phyloP scores from a whole-genome alignment of 2,888 invertebrate genomes.

The Tanaodytes sp. region DNA sequence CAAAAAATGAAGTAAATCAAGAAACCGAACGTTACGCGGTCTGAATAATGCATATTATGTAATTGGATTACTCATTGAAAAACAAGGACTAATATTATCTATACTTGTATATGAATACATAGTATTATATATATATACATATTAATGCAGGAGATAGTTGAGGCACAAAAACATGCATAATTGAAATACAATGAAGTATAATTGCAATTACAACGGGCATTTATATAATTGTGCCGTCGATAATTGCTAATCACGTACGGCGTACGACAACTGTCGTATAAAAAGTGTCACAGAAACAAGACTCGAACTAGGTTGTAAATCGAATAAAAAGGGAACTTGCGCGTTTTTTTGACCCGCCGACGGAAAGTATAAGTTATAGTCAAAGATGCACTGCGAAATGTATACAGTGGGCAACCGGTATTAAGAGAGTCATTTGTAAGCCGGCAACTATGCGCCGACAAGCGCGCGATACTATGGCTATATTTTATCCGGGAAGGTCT shows the following conservation, averaged over 20 bases:
- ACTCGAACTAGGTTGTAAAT: constrained; percentile 32
- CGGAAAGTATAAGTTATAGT: constrained; percentile 67
- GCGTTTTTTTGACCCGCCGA: constrained; percentile 26
- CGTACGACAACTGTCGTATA: constrained; percentile 23
- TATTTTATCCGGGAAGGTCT: constrained; percentile 59
- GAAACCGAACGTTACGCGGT: neutral
- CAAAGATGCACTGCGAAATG: constrained; percentile 63
- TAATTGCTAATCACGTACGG: constrained; percentile 40
- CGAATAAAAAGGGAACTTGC: constrained; percentile 26
- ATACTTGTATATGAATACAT: no score
- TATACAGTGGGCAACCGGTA: constrained; percentile 60
- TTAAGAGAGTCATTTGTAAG: constrained; percentile 68
- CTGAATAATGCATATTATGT: constrained; percentile 17
- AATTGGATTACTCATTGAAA: constrained; percentile 15
- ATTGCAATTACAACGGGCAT: constrained; percentile 30
- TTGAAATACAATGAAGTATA: constrained; percentile 28
- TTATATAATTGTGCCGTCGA: constrained; percentile 24
- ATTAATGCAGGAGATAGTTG: neutral
- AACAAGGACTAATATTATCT: constrained; percentile 7
- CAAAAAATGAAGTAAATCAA: neutral
- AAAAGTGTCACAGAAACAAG: constrained; percentile 43
- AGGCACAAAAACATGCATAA: constrained; percentile 25
- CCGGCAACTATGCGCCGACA: constrained; percentile 59
- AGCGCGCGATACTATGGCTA: constrained; percentile 60
- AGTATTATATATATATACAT: no score